Evolutionary conservation across 2,113 vertebrate genomes (phyloP), one percentile per base, ranked within the genome.

Genomic region (Phocoena phocoena): DNA sequence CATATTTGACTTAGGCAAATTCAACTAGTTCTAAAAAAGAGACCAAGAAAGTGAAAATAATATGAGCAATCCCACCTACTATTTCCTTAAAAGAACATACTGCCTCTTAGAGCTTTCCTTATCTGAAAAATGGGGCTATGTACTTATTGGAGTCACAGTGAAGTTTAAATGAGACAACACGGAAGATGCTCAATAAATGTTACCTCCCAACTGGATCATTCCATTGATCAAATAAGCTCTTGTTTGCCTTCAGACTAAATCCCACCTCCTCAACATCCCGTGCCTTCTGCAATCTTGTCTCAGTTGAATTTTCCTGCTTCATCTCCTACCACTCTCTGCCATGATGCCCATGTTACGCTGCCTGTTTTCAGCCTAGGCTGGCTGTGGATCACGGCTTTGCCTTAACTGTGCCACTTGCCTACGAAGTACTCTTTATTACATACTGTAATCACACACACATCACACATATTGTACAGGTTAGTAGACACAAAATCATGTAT

Each of bases 1-100:
- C 80, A 96, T 14, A 90, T 71, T 87, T 88, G 90, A 74, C 36
- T 85, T 81, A 50, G 4, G 55, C 38, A 89, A 92, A 88, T 86
- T 94, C 77, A 77, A 84, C 8, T 77, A 62, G 31, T 74, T 93
- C n/a, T 90, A 60, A 38, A 94, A 80, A 89, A n/a, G 31, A 84
- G 11, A 38, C 13, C 62, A 97, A 84, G 31, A 58, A 76, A n/a
- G 47, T 68, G 20, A 68, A 95, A 93, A 55, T 25, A 85, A 36
- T 12, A 76, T 26, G n/a, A 55, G 33, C 5, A 77, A 86, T 53
- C 6, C 81, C 36, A 93, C 38, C 25, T 33, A 84, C 63, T 33
- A 33, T 82, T 96, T 85, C 65, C 80, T 82, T 92, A 90, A 88
- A 95, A 53, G 21, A 80, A 83, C 38, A 74, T 25, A 60, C 7